Evolutionary conservation across 2,888 invertebrate genomes (phyloP).

Genomic region (Limulus polyphemus): DNA sequence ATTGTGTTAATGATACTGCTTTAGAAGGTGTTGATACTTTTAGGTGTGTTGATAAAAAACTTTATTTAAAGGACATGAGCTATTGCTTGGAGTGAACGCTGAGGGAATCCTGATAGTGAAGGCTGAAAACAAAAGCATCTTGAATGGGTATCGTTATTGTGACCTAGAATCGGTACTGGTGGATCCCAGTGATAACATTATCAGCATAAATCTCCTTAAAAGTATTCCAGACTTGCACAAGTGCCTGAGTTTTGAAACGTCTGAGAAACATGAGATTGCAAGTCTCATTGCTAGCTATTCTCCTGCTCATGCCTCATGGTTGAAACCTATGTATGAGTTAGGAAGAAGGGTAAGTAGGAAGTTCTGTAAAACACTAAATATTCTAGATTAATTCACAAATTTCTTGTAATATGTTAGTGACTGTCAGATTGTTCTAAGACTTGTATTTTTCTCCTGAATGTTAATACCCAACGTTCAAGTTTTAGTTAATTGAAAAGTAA

Average conservation of each 20-base stretch:
- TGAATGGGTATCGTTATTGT: constrained; percentile 77
- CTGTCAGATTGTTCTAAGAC: too few relatives aligned
- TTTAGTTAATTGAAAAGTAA: too few relatives aligned
- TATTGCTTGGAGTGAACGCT: constrained; percentile 71
- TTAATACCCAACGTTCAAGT: too few relatives aligned
- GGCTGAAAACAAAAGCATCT: constrained; percentile 77
- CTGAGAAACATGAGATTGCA: constrained; percentile 80
- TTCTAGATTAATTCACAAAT: too few relatives aligned
- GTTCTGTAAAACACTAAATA: too few relatives aligned
- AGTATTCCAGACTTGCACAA: constrained; percentile 48
- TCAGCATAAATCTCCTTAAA: constrained; percentile 73
- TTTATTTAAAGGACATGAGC: constrained; percentile 37
- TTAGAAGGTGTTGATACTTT: too few relatives aligned
- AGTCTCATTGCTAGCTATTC: constrained; percentile 83
- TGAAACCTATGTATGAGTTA: constrained; percentile 32
- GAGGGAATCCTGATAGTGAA: constrained; percentile 84
- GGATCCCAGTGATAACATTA: constrained; percentile 81
- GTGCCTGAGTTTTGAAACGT: constrained; percentile 84
- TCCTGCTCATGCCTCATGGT: constrained; percentile 56
- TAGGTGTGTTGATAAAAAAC: not conserved
- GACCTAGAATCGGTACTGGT: constrained; percentile 82
- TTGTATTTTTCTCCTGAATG: too few relatives aligned
- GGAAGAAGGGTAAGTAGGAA: constrained; percentile 22
- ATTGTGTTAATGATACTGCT: too few relatives aligned
- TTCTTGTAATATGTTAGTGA: too few relatives aligned